A percentile compares a stretch with the other conserved stretches of the same genome.
These are phyloP conservation scores for Actias luna DNA, from an alignment of 2,888 invertebrate species.

Conservation along the genomic window DNA sequence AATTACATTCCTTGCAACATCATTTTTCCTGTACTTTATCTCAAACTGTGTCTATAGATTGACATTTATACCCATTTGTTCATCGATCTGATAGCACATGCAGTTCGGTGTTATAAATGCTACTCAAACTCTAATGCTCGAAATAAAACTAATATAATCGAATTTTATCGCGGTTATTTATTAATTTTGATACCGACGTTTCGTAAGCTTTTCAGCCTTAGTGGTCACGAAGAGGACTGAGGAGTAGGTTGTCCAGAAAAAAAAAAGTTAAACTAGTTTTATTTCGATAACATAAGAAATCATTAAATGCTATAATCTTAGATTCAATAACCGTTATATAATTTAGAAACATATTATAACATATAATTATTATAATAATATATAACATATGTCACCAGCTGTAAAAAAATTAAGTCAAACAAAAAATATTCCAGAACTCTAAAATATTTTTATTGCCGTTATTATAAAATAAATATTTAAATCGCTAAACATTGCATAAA, in stretches of 20 bases:
- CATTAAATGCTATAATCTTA: no score
- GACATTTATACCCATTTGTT: neutral
- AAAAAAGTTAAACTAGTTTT: no score
- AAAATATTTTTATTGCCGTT: neutral
- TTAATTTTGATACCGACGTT: no score
- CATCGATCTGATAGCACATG: neutral
- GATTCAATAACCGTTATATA: neutral
- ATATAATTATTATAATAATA: neutral
- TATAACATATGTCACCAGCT: neutral
- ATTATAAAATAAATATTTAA: neutral
- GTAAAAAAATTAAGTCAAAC: neutral
- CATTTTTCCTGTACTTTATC: slow-evolving; percentile 27
- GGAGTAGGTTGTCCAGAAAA: no score
- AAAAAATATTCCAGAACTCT: neutral
- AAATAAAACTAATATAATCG: no score
- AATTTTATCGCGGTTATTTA: no score
- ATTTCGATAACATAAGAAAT: no score
- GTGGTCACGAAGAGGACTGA: no score
- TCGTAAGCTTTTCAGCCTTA: no score
- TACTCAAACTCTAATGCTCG: no score
- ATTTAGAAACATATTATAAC: neutral
- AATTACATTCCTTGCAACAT: slow-evolving; percentile 65
- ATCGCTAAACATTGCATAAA: neutral
- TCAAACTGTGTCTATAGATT: neutral
- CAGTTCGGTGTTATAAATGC: neutral